Base-by-base conservation (phyloP, 2,888 invertebrate genomes). In the Lithophane socia region DNA sequence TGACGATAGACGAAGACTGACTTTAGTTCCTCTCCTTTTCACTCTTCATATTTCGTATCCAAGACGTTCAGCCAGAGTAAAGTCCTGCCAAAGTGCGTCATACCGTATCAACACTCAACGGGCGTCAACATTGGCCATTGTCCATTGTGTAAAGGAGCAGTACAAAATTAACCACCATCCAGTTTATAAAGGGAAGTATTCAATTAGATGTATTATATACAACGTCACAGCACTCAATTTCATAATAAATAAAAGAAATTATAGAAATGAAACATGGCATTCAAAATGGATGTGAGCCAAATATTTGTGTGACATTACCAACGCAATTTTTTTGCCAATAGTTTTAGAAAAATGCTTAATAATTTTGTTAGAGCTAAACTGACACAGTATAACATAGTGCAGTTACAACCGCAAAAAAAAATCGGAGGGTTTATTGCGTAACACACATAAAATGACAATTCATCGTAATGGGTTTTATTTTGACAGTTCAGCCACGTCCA, bases 201-300 rank as follows among this genome's bases (percentile, higher is more conserved):
- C 73, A 84, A 82, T 84, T 85, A 82, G 24, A 74, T 80, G 65
- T 80, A 80, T 78, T 78, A 75, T 79, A 75, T 71, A 21, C 29
- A 12, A 80, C 72, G 75, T 77, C 79, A 82, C 44, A 67, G 54
- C 73, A 66, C 71, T 52, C 49, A 79, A 70, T 74, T 67, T 79
- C 24, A 71, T 76, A 82, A 77, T 68, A 67, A 72, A 64, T 68
- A 67, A 72, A 64, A 73, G n/a, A 78, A 72, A 80, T 69, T 60
- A 73, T 65, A 77, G 67, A 78, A 77, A 77, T 80, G 75, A 79
- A 77, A 73, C 75, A 75, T 80, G 70, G 75, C 66, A 83, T 77
- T 68, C 61, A 56, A 76, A 79, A 77, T 88, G 87, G 87, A 84
- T 58, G 37, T 9, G 54, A 44, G 88, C 87, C 87, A 88, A 88